Percentiles rank a stretch among this genome's conserved stretches.
Conservation (phyloP, 2,113 vertebrate genomes). For the Scatophagus argus region DNA sequence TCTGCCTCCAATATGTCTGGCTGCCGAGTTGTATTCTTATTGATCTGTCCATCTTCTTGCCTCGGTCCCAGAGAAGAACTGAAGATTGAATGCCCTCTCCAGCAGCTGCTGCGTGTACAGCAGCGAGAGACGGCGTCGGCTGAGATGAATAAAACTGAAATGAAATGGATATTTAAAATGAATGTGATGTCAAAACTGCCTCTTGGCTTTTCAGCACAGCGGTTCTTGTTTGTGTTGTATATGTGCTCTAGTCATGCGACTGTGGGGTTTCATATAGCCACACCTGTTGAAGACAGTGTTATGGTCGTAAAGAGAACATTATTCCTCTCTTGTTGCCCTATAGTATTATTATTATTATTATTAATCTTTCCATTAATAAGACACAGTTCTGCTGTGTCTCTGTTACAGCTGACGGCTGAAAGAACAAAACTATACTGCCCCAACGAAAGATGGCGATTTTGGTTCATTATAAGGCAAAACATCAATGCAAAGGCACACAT, state of each 20-base stretch:
- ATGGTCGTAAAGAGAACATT: not conserved
- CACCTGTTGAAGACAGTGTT: constrained; percentile 5
- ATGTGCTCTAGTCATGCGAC: constrained; percentile 32
- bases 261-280: constrained; percentile 5
- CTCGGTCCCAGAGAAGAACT: constrained; percentile 43
- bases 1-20: constrained; percentile 30
- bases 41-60: constrained; percentile 68
- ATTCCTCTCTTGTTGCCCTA: constrained; percentile 2
- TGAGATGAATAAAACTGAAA: constrained; percentile 55
- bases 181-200: constrained; percentile 42
- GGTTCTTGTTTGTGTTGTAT: constrained; percentile 3
- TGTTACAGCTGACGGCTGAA: not conserved
- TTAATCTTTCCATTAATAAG: constrained; percentile 9
- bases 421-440: not conserved
- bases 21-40: constrained; percentile 60
- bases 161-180: constrained; percentile 66
- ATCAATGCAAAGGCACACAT: not conserved
- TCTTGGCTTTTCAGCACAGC: constrained; percentile 18
- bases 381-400: too few relatives aligned
- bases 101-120: constrained; percentile 64
- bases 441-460: not conserved
- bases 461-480: constrained; percentile 5
- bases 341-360: too few relatives aligned
- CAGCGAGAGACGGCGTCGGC: constrained; percentile 10
- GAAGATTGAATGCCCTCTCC: constrained; percentile 64